Conservation (phyloP, 2,113 vertebrate genomes). For the Apaloderma vittatum region DNA sequence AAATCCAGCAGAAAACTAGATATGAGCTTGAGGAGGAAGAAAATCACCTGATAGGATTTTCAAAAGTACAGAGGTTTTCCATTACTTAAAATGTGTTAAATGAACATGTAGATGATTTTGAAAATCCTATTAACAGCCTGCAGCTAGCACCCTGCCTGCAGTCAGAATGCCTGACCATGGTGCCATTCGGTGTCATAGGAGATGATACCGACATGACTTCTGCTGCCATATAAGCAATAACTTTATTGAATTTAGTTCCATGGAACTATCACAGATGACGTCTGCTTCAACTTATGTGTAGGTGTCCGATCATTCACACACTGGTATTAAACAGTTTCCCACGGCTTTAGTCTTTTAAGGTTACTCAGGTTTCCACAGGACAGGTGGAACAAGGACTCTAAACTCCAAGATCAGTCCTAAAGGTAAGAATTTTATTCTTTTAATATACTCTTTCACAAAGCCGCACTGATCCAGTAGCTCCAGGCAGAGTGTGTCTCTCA, state of each 20-base stretch:
- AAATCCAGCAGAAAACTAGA: background rate
- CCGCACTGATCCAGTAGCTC: background rate
- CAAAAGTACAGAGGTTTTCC: background rate
- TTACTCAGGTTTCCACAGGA: background rate
- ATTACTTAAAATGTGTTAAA: background rate
- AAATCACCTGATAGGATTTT: background rate
- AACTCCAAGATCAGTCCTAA: background rate
- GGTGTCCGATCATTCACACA: background rate
- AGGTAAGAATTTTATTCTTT: background rate
- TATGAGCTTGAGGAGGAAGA: background rate
- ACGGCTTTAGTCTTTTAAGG: background rate
- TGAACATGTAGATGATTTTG: background rate
- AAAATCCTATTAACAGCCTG: background rate
- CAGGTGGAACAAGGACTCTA: background rate
- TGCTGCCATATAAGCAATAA: background rate
- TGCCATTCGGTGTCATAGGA: background rate
- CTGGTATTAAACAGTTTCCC: background rate
- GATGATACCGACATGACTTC: background rate
- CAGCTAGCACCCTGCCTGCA: background rate
- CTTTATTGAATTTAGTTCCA: background rate
- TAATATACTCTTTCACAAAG: background rate
- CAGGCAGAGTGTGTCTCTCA: background rate
- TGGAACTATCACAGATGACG: background rate
- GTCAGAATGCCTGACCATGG: background rate
- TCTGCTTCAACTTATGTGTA: background rate